These are phyloP conservation scores for Argyresthia goedartella DNA, from an alignment of 2,888 invertebrate genomes.

Conservation along the genomic window DNA sequence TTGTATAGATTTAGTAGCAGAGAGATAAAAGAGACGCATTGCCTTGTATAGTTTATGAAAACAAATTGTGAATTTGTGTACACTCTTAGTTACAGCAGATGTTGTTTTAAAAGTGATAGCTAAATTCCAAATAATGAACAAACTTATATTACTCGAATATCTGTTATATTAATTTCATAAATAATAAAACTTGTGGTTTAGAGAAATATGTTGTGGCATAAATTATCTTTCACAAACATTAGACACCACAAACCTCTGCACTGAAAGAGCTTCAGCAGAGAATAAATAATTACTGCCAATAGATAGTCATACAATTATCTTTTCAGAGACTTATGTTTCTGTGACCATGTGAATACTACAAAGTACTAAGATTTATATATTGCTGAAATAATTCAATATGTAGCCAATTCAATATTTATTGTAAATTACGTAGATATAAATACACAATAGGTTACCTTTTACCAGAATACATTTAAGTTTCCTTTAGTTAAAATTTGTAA, in stretches of 20 bases:
- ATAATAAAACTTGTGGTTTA: no score
- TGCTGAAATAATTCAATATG: conserved; percentile 1
- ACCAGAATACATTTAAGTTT: not conserved
- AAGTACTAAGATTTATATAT: not conserved
- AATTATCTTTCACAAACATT: no score
- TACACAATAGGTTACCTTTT: not conserved
- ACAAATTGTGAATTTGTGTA: conserved; percentile 8
- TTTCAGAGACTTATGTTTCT: not conserved
- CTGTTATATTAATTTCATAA: no score
- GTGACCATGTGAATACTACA: not conserved
- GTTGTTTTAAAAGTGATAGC: conserved; percentile 40
- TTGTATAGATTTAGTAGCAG: conserved; percentile 6
- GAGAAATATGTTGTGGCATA: no score
- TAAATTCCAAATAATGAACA: conserved; percentile 59
- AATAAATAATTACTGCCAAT: conserved; percentile 1
- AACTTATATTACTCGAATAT: conserved; percentile 15
- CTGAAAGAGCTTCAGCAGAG: not conserved
- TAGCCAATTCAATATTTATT: conserved; percentile 4
- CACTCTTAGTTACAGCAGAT: not conserved
- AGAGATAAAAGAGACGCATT: no score
- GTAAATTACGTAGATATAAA: not conserved
- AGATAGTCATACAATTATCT: not conserved
- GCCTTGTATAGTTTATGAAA: not conserved
- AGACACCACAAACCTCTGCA: not conserved
- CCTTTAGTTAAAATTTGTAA: not conserved